Evolutionary conservation across 1,140 invertebrate genomes (phyloP).

Genomic region (Zeugodacus cucurbitae): DNA sequence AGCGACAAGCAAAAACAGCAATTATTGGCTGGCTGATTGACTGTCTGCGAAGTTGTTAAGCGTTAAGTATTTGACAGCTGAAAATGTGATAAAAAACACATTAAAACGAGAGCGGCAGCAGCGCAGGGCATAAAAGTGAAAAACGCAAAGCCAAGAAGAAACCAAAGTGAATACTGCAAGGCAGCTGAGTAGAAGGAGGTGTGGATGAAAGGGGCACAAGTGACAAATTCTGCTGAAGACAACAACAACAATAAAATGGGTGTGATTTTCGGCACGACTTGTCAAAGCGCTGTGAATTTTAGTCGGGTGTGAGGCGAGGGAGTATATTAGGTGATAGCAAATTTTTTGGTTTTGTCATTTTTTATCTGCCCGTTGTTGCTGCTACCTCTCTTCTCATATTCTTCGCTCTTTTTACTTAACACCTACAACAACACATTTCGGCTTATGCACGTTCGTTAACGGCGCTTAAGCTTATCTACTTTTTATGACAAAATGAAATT

Average conservation of each 20-base stretch:
- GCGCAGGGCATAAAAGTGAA: not conserved
- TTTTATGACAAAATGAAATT: conserved; percentile 11
- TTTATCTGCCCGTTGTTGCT: not conserved
- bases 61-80: not conserved
- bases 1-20: too few relatives aligned
- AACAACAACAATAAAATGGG: not conserved
- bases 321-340: not conserved
- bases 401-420: not conserved
- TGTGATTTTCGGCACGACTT: not conserved
- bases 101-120: not conserved
- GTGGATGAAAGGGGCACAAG: not conserved
- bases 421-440: not conserved
- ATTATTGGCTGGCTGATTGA: not conserved
- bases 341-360: not conserved
- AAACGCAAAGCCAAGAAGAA: not conserved
- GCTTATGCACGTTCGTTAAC: not conserved
- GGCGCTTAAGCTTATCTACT: not conserved
- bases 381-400: not conserved
- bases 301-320: not conserved
- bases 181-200: not conserved
- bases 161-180: not conserved
- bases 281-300: not conserved
- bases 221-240: not conserved
- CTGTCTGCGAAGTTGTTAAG: not conserved
- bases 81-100: not conserved